Conservation (phyloP, 2,888 invertebrate species). For the Volucella zonaria region DNA sequence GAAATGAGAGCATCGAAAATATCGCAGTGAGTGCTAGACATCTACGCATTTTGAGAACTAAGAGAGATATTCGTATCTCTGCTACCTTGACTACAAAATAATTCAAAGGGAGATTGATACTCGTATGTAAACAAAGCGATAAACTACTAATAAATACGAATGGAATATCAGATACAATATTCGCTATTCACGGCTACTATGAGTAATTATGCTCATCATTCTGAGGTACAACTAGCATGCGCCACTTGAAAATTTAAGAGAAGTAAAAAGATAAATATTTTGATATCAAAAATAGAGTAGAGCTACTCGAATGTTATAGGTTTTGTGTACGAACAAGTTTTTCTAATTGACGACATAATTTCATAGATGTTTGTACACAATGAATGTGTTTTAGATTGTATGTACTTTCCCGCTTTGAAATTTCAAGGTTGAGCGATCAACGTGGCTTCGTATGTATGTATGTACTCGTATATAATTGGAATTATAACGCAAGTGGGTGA, state of each 20-base stretch:
- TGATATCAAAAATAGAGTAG: conserved; percentile 19
- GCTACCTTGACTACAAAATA: too few relatives aligned
- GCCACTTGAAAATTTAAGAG: conserved; percentile 11
- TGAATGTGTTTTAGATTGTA: conserved; percentile 41
- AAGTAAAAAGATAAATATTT: not conserved
- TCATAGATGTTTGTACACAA: conserved; percentile 25
- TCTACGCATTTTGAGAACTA: not conserved
- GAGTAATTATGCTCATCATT: not conserved
- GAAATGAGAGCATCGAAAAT: conserved; percentile 36
- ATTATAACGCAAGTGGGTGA: too few relatives aligned
- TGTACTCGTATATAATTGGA: too few relatives aligned
- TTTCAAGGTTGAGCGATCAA: conserved; percentile 27
- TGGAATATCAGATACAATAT: not conserved
- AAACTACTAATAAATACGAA: too few relatives aligned
- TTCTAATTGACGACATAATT: conserved; percentile 36
- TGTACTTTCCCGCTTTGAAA: not conserved
- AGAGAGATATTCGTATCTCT: too few relatives aligned
- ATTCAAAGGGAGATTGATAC: too few relatives aligned
- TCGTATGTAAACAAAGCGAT: too few relatives aligned
- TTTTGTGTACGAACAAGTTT: not conserved
- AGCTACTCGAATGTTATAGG: not conserved
- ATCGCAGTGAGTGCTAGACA: not conserved
- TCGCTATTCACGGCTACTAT: not conserved
- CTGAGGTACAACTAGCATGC: not conserved
- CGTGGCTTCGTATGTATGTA: not conserved